Percentiles rank a stretch among this genome's conserved stretches.
Evolutionary conservation across 1,140 invertebrate genomes (phyloP).

Genomic region (Nebria ingens): DNA sequence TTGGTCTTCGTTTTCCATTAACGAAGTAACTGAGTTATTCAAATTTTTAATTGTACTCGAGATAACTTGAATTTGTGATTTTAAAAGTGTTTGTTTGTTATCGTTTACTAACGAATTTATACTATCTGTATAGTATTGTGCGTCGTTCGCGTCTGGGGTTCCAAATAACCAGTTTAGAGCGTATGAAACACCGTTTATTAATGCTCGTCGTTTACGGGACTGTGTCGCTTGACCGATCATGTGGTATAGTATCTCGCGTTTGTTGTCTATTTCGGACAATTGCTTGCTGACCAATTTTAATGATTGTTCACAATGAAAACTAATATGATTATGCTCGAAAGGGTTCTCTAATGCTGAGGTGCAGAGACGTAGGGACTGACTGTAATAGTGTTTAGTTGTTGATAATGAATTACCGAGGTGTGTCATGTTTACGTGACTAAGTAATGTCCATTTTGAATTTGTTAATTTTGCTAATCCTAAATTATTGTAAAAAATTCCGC

Average conservation of each 20-base stretch:
- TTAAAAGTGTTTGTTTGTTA: constrained; percentile 18
- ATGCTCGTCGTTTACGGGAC: constrained; percentile 17
- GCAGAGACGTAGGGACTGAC: constrained; percentile 5
- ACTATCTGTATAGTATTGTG: constrained; percentile 22
- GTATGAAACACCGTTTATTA: constrained; percentile 24
- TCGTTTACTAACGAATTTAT: constrained; percentile 19
- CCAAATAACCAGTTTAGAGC: constrained; percentile 30
- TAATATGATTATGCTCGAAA: constrained; percentile 6
- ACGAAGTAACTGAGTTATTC: constrained; percentile 14
- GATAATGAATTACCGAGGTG: neutral
- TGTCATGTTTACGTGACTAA: constrained; percentile 18
- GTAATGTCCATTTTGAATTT: constrained; percentile 15
- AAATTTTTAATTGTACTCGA: constrained; percentile 17
- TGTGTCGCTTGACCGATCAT: constrained; percentile 14
- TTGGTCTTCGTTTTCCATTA: neutral
- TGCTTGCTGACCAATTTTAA: constrained; percentile 13
- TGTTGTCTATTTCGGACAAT: constrained; percentile 16
- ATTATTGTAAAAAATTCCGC: constrained; percentile 18
- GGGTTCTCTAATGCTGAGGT: constrained; percentile 5
- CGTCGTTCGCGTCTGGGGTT: constrained; percentile 24
- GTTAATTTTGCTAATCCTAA: constrained; percentile 16
- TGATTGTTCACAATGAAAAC: constrained; percentile 15
- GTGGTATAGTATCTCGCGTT: constrained; percentile 17
- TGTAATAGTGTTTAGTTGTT: constrained; percentile 2
- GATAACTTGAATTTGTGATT: constrained; percentile 19